phyloP scores from a whole-genome alignment of 1,140 invertebrate species.

The Diprion similis region DNA sequence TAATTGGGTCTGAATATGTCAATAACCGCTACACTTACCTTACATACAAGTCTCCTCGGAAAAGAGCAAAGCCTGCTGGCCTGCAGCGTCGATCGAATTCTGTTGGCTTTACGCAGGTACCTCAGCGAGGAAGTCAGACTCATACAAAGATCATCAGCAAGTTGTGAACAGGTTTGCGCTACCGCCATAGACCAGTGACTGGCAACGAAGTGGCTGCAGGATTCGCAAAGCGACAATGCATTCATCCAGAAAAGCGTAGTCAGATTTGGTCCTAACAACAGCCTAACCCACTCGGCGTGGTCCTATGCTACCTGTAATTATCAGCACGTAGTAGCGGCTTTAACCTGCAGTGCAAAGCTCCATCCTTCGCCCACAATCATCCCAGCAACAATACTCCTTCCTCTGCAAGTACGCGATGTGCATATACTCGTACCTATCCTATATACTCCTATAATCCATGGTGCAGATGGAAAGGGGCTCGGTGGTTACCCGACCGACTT shows the following conservation, averaged over 20 bases:
- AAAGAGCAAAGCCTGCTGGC: no score
- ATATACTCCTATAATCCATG: no score
- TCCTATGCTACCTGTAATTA: slow-evolving; percentile 58
- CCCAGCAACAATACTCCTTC: background rate
- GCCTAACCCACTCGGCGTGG: slow-evolving; percentile 25
- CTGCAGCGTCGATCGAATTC: no score
- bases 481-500: background rate
- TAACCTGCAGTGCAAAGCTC: slow-evolving; percentile 37
- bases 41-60: no score
- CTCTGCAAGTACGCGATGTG: background rate
- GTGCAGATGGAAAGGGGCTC: background rate
- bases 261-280: slow-evolving; percentile 23
- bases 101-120: background rate
- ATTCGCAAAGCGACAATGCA: slow-evolving; percentile 11
- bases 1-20: no score
- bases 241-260: slow-evolving; percentile 7
- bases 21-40: no score
- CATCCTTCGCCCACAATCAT: slow-evolving; percentile 54
- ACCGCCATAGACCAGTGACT: background rate
- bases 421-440: background rate
- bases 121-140: background rate
- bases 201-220: background rate
- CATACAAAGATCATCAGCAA: background rate
- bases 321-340: slow-evolving; percentile 50
- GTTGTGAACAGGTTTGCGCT: background rate